These are phyloP conservation scores for Hippopotamus amphibius DNA, from an alignment of 2,113 vertebrate species.

Conservation along the genomic window DNA sequence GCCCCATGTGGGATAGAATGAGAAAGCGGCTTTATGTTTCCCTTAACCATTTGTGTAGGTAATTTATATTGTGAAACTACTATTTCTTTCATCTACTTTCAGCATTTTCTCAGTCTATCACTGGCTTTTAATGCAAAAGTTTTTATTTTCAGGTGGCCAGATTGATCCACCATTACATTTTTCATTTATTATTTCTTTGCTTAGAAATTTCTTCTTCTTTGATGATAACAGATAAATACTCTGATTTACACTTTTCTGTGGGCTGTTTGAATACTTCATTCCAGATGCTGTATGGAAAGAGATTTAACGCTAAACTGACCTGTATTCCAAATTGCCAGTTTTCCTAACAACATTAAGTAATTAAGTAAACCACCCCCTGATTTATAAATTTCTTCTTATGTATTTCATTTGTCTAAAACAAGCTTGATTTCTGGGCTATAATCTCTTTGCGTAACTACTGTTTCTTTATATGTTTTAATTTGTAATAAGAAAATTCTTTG, in stretches of 20 bases:
- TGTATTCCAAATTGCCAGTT: slow-evolving; percentile 13
- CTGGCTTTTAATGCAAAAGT: background rate
- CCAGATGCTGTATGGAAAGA: background rate
- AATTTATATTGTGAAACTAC: background rate
- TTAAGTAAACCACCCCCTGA: background rate
- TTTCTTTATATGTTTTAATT: background rate
- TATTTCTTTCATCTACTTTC: background rate
- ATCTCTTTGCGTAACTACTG: background rate
- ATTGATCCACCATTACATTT: background rate
- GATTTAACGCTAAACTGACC: slow-evolving; percentile 6
- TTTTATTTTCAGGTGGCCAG: background rate
- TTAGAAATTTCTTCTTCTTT: slow-evolving; percentile 20
- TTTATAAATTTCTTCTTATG: slow-evolving; percentile 27
- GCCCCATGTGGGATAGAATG: too few relatives aligned
- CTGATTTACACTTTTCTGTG: background rate
- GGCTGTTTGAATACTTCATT: background rate
- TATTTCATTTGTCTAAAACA: slow-evolving; percentile 8
- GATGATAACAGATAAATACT: background rate
- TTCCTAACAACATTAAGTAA: slow-evolving; percentile 26
- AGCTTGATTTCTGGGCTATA: background rate
- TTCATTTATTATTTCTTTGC: background rate
- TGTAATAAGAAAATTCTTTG: slow-evolving; percentile 7
- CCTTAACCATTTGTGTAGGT: background rate
- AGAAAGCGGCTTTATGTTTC: background rate
- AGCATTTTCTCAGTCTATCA: slow-evolving; percentile 6